Evolutionary conservation across 1,140 invertebrate genomes (phyloP).

Genomic region (Drosophila funebris): DNA sequence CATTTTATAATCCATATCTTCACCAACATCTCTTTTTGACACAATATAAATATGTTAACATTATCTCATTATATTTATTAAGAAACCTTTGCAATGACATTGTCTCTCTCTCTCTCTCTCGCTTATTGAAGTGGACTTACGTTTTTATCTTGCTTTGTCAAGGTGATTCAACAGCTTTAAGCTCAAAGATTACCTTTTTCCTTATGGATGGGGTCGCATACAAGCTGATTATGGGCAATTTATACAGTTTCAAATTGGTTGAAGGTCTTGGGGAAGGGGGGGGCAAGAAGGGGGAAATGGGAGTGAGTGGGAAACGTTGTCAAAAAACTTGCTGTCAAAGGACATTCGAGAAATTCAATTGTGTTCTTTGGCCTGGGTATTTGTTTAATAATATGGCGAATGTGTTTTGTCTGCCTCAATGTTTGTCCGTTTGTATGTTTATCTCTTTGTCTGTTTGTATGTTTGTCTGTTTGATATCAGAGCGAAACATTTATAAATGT

Average conservation of each 20-base stretch:
- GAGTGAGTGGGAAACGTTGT: background rate
- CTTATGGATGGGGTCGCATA: background rate
- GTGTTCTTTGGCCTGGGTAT: slow-evolving; percentile 22
- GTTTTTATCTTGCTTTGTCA: background rate
- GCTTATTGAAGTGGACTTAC: background rate
- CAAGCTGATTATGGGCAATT: slow-evolving; percentile 42
- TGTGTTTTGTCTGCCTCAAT: slow-evolving; percentile 21
- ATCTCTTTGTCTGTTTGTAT: slow-evolving; percentile 16
- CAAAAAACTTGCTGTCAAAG: slow-evolving; percentile 36
- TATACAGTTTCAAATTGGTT: slow-evolving; percentile 35
- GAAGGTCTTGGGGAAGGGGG: background rate
- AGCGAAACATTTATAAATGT: slow-evolving; percentile 67
- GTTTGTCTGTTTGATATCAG: slow-evolving; percentile 55
- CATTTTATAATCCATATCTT: no score
- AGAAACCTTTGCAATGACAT: background rate
- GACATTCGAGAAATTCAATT: slow-evolving; percentile 39
- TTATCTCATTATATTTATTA: background rate
- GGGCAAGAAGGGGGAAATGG: background rate
- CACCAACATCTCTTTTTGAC: no score
- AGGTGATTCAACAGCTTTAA: slow-evolving; percentile 31
- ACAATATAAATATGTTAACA: no score
- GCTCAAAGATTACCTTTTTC: slow-evolving; percentile 11
- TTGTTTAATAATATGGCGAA: slow-evolving; percentile 48
- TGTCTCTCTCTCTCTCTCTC: no score
- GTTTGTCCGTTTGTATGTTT: slow-evolving; percentile 29